These are phyloP conservation scores for Picathartes gymnocephalus DNA, from an alignment of 2,113 vertebrate genomes.

Conservation along the genomic window DNA sequence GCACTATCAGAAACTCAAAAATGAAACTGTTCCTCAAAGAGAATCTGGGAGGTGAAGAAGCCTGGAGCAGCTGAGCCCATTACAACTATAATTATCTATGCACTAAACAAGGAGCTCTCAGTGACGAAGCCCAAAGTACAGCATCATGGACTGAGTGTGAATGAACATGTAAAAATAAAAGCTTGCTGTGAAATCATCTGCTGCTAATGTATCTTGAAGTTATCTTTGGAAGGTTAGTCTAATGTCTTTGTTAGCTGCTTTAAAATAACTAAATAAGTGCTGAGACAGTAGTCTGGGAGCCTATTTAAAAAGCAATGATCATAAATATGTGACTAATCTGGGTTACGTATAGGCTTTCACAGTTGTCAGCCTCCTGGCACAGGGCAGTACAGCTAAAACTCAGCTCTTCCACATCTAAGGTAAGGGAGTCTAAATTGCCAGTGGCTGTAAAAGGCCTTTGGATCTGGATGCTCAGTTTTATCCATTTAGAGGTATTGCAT, in stretches of 20 bases:
- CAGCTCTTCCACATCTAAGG: background rate
- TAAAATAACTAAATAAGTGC: constrained; percentile 45
- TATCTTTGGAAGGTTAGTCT: constrained; percentile 64
- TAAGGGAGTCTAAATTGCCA: background rate
- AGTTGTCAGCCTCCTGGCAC: constrained; percentile 18
- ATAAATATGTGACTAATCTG: constrained; percentile 41
- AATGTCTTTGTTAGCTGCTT: constrained; percentile 40
- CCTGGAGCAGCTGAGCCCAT: background rate
- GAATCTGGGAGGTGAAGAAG: background rate
- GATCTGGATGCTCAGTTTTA: background rate
- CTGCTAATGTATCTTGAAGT: background rate
- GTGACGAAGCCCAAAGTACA: background rate
- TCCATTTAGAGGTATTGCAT: background rate
- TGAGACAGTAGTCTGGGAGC: constrained; percentile 34
- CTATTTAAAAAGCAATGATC: constrained; percentile 2
- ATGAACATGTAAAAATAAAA: constrained; percentile 44
- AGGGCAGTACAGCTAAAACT: background rate
- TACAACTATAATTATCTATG: constrained; percentile 52
- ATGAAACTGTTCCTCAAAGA: background rate
- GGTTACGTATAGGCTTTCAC: constrained; percentile 26
- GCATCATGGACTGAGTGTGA: background rate
- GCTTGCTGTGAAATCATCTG: constrained; percentile 24
- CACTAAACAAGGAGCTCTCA: constrained; percentile 1
- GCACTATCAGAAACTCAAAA: constrained; percentile 1
- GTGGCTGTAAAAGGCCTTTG: background rate